phyloP scores from a whole-genome alignment of 2,797 vertebrate species.

The Arctocebus calabarensis region DNA sequence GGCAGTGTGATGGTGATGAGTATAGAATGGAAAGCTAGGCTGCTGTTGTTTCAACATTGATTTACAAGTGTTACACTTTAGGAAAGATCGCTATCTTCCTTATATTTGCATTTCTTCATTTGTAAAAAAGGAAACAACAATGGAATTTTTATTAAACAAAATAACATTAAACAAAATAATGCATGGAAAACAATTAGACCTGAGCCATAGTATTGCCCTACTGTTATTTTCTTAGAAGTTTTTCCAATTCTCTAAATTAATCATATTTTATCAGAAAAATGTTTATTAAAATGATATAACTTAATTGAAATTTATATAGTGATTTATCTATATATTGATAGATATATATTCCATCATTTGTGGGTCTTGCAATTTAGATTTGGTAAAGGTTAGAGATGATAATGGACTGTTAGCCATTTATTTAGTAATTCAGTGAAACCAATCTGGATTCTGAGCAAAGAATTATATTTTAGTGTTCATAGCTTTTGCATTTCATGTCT shows the following conservation, averaged over 20 bases:
- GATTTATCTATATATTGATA: neutral
- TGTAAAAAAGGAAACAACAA: constrained; percentile 5
- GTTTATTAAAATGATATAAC: neutral
- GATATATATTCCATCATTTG: neutral
- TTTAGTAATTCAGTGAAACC: neutral
- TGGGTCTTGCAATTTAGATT: neutral
- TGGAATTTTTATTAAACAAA: no score
- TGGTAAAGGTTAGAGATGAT: neutral
- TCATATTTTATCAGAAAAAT: neutral
- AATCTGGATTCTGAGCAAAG: constrained; percentile 31
- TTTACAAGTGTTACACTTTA: neutral
- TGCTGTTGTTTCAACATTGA: neutral
- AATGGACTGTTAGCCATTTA: neutral
- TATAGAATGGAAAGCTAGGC: neutral
- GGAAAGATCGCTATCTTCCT: neutral
- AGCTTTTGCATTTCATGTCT: constrained; percentile 10
- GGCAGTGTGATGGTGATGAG: neutral
- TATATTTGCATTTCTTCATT: neutral
- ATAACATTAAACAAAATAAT: neutral
- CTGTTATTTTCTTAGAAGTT: constrained; percentile 33
- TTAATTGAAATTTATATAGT: neutral
- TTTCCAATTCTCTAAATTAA: constrained; percentile 3
- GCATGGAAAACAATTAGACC: neutral
- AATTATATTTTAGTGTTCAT: constrained; percentile 9
- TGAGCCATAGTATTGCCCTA: neutral